phyloP scores from a whole-genome alignment of 92 coral and sea anemone genomes.

The Scolanthus callimorphus region DNA sequence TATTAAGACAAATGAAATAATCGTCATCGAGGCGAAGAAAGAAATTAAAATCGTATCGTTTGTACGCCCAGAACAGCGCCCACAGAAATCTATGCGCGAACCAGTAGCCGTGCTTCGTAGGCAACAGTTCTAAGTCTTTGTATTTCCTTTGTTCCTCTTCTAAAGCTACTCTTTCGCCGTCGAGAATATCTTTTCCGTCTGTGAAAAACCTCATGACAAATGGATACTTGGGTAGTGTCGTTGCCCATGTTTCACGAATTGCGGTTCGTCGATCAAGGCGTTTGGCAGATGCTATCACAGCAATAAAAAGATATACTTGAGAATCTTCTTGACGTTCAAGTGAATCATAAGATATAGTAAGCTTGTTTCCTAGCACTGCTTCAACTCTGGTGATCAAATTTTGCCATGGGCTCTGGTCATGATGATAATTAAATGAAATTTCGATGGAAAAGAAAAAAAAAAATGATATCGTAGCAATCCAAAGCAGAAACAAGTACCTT shows the following conservation, averaged over 20 bases:
- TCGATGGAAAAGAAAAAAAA: too few relatives aligned
- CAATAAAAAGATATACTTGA: conserved; percentile 14
- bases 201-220: conserved; percentile 19
- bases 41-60: conserved; percentile 8
- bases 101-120: conserved; percentile 19
- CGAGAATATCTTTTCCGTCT: conserved; percentile 11
- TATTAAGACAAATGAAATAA: conserved; percentile 23
- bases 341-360: too few relatives aligned
- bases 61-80: too few relatives aligned
- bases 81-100: too few relatives aligned
- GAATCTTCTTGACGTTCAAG: too few relatives aligned
- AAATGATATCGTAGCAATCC: too few relatives aligned
- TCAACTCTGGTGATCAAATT: too few relatives aligned
- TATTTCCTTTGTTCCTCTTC: neutral
- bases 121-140: conserved; percentile 9
- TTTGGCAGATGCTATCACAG: conserved; percentile 5
- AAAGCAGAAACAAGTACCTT: too few relatives aligned
- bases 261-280: conserved; percentile 11
- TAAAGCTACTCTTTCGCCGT: neutral
- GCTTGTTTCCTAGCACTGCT: too few relatives aligned
- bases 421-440: too few relatives aligned
- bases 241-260: conserved; percentile 7
- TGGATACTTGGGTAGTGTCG: conserved; percentile 8
- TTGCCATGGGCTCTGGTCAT: too few relatives aligned
- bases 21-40: conserved; percentile 26